Evolutionary conservation across 2,797 vertebrate genomes (phyloP), one percentile per base, ranked within the genome.

Genomic region (Coranthus polyacanthus): DNA sequence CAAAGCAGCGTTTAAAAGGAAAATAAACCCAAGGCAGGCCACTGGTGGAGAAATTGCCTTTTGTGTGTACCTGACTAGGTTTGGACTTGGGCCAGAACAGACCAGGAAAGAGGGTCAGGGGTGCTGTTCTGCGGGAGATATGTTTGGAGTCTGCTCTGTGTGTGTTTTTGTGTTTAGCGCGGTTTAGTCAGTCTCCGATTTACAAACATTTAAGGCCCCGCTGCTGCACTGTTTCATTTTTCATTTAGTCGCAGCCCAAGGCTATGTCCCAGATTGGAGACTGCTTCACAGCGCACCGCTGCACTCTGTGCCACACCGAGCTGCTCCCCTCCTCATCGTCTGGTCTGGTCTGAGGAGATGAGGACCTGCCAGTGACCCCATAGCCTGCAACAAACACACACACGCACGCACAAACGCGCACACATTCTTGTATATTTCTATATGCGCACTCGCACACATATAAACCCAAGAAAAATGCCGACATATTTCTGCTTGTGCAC

Each of bases 231-330:
- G 77, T 88, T 89, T 87, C 80, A 86, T 90, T 92, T 93, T 92
- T 92, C 89, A 92, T 93, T 92, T 92, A 91, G 80, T 88, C 82
- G 37, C 85, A 83, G 88, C 91, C 91, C 70, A 68, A 89, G 90
- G 90, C 90, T 81, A 87, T 86, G 87, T 92, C 86, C 87, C 81
- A 89, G 90, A 92, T 88, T 79, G 78, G 82, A 88, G 85, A 82
- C 85, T 74, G 73, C 84, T 87, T 39, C 86, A 75, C 74, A 85
- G 70, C 69, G 67, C 81, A 72, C 59, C 9, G 45, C 79, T 77
- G 81, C 75, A 20, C 85, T 84, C 84, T 74, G 80, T 75, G 55
- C 73, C 41, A 51, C 76, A 61, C 66, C 66, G 16, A 69, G 80
- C 75, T 20, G 29, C 82, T 86, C 86, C 87, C 89, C 84, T 84